Base-by-base conservation (phyloP, 2,113 vertebrate genomes). In the Nothoprocta perdicaria region DNA sequence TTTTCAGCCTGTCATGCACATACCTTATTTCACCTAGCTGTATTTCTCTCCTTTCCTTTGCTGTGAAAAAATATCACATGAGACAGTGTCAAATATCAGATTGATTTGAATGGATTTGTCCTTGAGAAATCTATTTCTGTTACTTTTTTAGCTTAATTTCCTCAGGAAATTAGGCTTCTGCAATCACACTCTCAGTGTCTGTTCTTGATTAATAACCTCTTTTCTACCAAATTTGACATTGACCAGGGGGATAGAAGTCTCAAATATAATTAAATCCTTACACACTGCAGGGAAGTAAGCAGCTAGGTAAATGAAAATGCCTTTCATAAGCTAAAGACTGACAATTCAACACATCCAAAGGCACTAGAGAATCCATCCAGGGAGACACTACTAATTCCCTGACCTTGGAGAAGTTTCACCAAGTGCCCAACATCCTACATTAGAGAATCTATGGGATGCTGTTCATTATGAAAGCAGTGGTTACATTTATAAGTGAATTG, bases 151-250 rank as follows among this genome's bases (percentile, higher is more conserved):
- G 84, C 43, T 87, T 92, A 89, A 89, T 84, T 91, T 94, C 92
- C 66, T 75, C 33, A 72, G 88, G 82, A 92, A 89, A 95, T 91
- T 82, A 73, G 79, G 58, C 73, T 87, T 92, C 66, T 82, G 71
- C 84, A 86, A 41, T 92, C 90, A 68, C 19, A 46, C 27, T 67
- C 40, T 62, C 52, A 27, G 9, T 71, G 75, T 71, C 92, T 95
- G 71, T 63, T 92, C 81, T 90, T 89, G 71, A 95, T 96, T 92
- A 95, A 94, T 94, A 94, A 95, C 75, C 15, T 65, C 43, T 95
- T 85, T 92, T 92, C 82, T 87, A 82, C 82, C 29, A 82, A 89
- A 89, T 89, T 87, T 92, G 75, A 89, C 79, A 80, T 72, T 95
- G 95, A 91, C 93, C 90, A 89, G 85, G 85, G 92, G 88, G 75